Conservation (phyloP, 2,113 vertebrate genomes). For the Crotalus viridis region DNA sequence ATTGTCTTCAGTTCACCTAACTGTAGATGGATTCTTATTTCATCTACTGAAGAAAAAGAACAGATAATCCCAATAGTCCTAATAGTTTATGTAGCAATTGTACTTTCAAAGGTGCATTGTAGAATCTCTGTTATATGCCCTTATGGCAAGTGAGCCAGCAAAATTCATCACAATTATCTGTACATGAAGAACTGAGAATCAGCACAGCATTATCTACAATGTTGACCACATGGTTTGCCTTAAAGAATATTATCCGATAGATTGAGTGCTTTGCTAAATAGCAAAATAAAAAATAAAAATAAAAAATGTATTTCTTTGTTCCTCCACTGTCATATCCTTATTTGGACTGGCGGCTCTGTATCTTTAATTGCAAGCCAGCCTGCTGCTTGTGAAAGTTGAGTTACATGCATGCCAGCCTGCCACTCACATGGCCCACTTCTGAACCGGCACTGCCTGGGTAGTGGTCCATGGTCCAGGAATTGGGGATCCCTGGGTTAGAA, state of each 20-base stretch:
- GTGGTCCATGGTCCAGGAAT: accelerated
- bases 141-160: neutral
- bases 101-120: neutral
- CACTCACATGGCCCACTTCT: neutral
- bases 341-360: neutral
- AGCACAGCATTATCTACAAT: neutral
- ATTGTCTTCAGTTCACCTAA: neutral
- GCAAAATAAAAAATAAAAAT: neutral
- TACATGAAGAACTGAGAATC: neutral
- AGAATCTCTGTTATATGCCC: neutral
- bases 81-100: neutral
- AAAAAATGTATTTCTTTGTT: neutral
- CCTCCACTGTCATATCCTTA: neutral
- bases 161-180: neutral
- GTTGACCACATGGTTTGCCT: neutral
- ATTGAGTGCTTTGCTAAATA: neutral
- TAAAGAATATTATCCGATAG: neutral
- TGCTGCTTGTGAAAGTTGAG: no score
- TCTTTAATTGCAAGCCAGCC: neutral
- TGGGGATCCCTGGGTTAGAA: neutral
- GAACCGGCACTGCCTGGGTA: neutral
- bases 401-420: no score
- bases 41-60: neutral
- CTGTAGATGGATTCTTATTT: neutral
- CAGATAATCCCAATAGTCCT: neutral